Base-by-base conservation (phyloP, 2,888 invertebrate genomes). In the Rhagonycha lutea region DNA sequence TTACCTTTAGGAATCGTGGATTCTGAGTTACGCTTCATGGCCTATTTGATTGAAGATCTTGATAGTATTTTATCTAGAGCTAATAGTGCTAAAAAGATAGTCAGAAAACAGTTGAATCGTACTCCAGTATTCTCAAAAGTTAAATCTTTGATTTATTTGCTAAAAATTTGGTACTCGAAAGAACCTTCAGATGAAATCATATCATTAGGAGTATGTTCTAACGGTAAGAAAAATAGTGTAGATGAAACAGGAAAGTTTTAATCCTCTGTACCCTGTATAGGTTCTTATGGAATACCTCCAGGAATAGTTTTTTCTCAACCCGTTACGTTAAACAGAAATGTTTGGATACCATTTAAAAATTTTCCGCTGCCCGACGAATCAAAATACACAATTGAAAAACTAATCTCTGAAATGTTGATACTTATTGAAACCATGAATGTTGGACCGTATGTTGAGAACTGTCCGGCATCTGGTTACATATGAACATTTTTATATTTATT, bases 231-330 rank as follows among this genome's bases (percentile, higher is more conserved):
- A 26, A 32, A 26, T 60, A 70, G 69, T 72, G 65, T 24, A 32
- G 4, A 65, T 63, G 69, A 28, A 61, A 7, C 24, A 70, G 29
- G 68, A 47, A 61, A 61, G 29, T 28, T 47, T 14, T n/a, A 67
- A 71, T 65, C 12, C 29, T 29, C 29, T 26, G 18, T 67, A 70
- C 62, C 62, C 2, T 32, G 69, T 68, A 10, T 80, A 91, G 91
- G 91, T 60, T 85, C 89, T 11, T 91, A 91, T 85, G 90, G 89
- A 69, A 88, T 92, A 78, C 86, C 88, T 2, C 87, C 89, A 76
- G 86, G 89, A 65, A 88, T 92, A 9, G 85, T 88, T 67, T 91
- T 92, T 86, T 92, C 92, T 0, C 92, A 92, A 84, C 91, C 92
- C 7, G 89, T 87, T 11, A 82, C 85, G 70, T 85, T 89, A 60